Base-by-base conservation (phyloP, 2,113 vertebrate species). In the Entomyzon cyanotis region DNA sequence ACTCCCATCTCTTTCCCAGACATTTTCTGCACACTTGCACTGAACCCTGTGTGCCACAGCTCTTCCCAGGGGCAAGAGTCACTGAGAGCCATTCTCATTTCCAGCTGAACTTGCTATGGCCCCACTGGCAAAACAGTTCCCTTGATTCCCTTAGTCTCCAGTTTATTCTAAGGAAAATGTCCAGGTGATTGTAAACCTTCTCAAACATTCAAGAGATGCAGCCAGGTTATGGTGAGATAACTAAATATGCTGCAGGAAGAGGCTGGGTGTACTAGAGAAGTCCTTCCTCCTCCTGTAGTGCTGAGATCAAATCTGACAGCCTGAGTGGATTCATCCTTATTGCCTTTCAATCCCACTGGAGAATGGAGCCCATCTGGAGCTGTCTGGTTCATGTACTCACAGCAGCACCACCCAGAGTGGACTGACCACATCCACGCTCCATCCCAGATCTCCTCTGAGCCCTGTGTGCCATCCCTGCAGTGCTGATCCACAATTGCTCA, bases 391-490 rank as follows among this genome's bases (percentile, higher is more conserved):
- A 2, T 16, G 24, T 12, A 50, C 37, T 69, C 50, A 30, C 14
- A 49, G 37, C 19, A 70, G 25, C 60, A 46, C 31, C 15, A 25
- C 11, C 41, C 7, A 0, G 7, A 37, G 42, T 1, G 23, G 24
- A 35, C 33, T 64, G 33, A 2, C 39, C 17, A 28, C 1, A 0
- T 5, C 39, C 31, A 13, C 1, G 1, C 44, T 69, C 19, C 41
- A 12, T 22, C 59, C 31, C 62, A 46, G 7, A 30, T 19, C 21
- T 37, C 13, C 46, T 76, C 53, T 53, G 55, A 77, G 50, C 11
- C 22, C 21, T 33, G 0, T 28, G 37, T 18, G 31, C 18, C 1
- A 0, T 25, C n/a, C 44, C 55, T 81, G 44, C 7, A 58, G 37
- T 12, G 35, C 28, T 76, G 53, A 60, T n/a, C 84, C 12, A 7